Percentiles rank a stretch among this genome's conserved stretches.
Conservation (phyloP, 2,888 invertebrate genomes). For the Rotaria magnacalcarata region DNA sequence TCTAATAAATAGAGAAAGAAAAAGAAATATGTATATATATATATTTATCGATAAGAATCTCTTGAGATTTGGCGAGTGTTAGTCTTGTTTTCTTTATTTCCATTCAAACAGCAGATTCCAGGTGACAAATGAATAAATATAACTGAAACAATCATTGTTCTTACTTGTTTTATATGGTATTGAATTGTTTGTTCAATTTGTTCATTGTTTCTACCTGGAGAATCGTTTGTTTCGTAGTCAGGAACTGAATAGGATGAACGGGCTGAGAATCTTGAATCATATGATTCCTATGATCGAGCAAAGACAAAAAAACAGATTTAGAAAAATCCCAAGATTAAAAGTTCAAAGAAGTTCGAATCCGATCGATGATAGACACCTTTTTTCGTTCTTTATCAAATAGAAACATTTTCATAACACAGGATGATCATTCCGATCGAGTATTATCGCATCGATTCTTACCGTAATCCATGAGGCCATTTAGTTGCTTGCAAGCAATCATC, state of each 20-base stretch:
- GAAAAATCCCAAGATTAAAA: too few species aligned
- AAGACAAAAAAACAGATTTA: not conserved
- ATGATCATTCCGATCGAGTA: too few species aligned
- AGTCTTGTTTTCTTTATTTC: not conserved
- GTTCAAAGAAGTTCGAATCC: too few species aligned
- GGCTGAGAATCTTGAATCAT: not conserved
- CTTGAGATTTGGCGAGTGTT: not conserved
- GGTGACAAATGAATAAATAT: not conserved
- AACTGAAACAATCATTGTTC: not conserved
- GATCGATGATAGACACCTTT: too few species aligned
- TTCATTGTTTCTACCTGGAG: not conserved
- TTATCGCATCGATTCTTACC: too few species aligned
- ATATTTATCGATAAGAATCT: not conserved
- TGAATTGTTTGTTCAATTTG: not conserved
- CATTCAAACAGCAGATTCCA: too few species aligned
- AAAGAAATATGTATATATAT: not conserved
- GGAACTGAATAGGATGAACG: constrained; percentile 21
- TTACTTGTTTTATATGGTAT: not conserved
- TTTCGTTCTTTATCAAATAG: too few species aligned
- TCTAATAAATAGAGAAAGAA: not conserved
- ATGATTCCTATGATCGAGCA: not conserved
- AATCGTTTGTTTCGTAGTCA: not conserved
- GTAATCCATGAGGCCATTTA: too few species aligned
- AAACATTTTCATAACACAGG: too few species aligned
- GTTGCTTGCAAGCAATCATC: too few species aligned